These are phyloP conservation scores for Synanthedon myopaeformis DNA, from an alignment of 2,888 invertebrate species.

Conservation along the genomic window DNA sequence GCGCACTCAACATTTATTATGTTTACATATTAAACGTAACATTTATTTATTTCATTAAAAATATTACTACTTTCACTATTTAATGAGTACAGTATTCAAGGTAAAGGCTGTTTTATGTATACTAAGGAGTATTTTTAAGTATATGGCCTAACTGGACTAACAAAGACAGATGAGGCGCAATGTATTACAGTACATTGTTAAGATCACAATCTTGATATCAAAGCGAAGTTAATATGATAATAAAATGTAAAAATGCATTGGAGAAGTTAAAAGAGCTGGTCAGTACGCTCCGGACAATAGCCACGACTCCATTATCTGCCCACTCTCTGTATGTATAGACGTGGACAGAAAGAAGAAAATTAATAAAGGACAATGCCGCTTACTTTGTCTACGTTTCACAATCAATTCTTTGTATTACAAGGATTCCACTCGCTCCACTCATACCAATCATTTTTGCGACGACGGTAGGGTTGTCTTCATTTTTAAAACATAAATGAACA, in stretches of 20 bases:
- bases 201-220: too few species aligned
- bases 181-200: too few species aligned
- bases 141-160: too few species aligned
- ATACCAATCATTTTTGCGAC: conserved; percentile 26
- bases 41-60: too few species aligned
- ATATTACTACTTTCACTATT: too few species aligned
- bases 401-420: conserved; percentile 40
- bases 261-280: conserved; percentile 8
- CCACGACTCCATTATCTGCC: conserved; percentile 3
- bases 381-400: conserved; percentile 29
- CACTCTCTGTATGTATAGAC: conserved; percentile 2
- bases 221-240: too few species aligned
- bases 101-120: too few species aligned
- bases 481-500: too few species aligned
- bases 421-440: conserved; percentile 27
- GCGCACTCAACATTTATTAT: neutral
- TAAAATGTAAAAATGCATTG: conserved; percentile 4
- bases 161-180: too few species aligned
- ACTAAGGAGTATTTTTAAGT: too few species aligned
- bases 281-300: conserved; percentile 2
- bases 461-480: conserved; percentile 18
- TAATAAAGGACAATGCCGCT: conserved; percentile 31
- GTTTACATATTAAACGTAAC: neutral
- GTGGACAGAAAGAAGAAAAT: conserved; percentile 20
- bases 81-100: too few species aligned